These are phyloP conservation scores for Cygnus atratus DNA, from an alignment of 2,113 vertebrate species.

Conservation along the genomic window DNA sequence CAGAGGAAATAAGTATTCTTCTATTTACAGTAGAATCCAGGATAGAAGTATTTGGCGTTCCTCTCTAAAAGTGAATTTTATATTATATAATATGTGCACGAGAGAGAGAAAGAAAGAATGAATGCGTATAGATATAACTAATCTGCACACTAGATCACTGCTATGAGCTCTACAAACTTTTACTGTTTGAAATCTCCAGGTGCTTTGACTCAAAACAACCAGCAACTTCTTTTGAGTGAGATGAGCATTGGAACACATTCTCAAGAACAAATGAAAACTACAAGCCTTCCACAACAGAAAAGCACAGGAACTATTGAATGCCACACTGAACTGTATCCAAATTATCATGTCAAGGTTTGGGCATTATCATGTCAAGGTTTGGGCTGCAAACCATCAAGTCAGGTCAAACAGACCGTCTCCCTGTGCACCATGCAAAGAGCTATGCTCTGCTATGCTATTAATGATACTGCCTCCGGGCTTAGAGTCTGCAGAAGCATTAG, in stretches of 20 bases:
- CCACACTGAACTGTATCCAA: background rate
- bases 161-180: background rate
- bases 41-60: background rate
- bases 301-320: background rate
- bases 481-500: background rate
- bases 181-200: background rate
- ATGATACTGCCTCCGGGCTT: background rate
- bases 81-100: background rate
- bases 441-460: background rate
- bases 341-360: background rate
- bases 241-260: background rate
- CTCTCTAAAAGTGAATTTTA: background rate
- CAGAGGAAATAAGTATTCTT: background rate
- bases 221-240: background rate
- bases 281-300: background rate
- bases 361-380: background rate
- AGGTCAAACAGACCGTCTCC: background rate
- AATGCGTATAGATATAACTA: background rate
- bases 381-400: background rate
- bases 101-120: background rate
- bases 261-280: background rate
- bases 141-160: background rate
- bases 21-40: background rate
- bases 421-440: accelerated
- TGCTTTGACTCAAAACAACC: background rate